These are phyloP conservation scores for Heliconius aoede DNA, from an alignment of 2,888 invertebrate genomes.

Conservation along the genomic window DNA sequence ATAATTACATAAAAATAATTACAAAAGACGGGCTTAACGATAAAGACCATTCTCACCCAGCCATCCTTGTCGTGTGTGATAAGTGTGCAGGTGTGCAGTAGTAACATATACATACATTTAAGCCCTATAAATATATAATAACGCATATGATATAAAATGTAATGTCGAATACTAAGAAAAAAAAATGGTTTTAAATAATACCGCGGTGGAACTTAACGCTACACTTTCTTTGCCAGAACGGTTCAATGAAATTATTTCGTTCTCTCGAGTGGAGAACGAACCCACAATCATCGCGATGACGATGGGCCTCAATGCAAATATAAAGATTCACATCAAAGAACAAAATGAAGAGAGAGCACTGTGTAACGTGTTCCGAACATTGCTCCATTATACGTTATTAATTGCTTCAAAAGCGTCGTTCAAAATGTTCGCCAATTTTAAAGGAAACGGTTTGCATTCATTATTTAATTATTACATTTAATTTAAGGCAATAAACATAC, in stretches of 20 bases:
- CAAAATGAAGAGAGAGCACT: not conserved
- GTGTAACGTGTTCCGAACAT: constrained; percentile 6
- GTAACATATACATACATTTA: no score
- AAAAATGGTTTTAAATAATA: no score
- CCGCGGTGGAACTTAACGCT: no score
- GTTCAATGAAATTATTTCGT: not conserved
- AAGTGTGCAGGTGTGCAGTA: no score
- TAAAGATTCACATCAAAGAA: constrained; percentile 7
- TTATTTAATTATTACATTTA: not conserved
- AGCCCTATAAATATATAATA: no score
- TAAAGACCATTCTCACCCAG: no score
- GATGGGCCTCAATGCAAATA: not conserved
- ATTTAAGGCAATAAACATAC: not conserved
- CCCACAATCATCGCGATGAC: not conserved
- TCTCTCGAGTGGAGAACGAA: not conserved
- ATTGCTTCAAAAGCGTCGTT: not conserved
- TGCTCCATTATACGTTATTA: constrained; percentile 9
- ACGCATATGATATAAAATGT: no score
- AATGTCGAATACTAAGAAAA: no score
- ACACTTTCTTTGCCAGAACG: no score
- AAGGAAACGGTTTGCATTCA: not conserved
- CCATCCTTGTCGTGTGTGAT: no score
- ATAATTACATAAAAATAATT: no score
- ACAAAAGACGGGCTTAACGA: no score
- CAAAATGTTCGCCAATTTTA: not conserved